Evolutionary conservation across 2,113 vertebrate genomes (phyloP).

Genomic region (Illadopsis cleaveri): DNA sequence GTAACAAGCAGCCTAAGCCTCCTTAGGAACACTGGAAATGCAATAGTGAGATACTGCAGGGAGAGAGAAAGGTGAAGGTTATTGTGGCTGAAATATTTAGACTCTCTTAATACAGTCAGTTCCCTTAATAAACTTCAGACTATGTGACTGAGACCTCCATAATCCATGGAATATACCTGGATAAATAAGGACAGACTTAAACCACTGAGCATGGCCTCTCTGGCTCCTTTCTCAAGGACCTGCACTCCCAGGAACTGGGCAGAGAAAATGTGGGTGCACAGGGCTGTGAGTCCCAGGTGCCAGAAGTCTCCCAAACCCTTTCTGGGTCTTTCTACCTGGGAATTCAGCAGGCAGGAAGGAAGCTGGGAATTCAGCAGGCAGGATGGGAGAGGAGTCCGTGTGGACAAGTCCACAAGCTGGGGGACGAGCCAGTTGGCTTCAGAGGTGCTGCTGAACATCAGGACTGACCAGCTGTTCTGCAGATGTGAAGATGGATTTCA

Average conservation of each 20-base stretch:
- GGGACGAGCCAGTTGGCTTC: fast-evolving
- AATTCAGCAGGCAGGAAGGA: neutral
- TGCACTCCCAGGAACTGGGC: neutral
- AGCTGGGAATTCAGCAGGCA: neutral
- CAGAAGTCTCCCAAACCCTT: neutral
- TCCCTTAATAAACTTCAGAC: neutral
- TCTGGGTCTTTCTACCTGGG: neutral
- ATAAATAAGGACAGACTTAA: neutral
- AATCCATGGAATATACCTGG: neutral
- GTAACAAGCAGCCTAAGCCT: neutral
- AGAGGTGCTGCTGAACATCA: neutral
- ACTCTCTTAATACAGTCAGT: neutral
- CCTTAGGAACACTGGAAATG: neutral
- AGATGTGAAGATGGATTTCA: neutral
- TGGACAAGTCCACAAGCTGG: too few species aligned
- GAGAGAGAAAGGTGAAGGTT: neutral
- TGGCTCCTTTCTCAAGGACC: neutral
- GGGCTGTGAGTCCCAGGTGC: neutral
- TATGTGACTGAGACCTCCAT: neutral
- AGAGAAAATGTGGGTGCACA: neutral
- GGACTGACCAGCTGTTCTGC: neutral
- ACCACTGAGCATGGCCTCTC: neutral
- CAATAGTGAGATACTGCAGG: neutral
- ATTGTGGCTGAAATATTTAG: neutral
- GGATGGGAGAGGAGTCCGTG: neutral